These are phyloP conservation scores for Catostomus latipinnis DNA, from an alignment of 2,797 vertebrate species.

Conservation along the genomic window DNA sequence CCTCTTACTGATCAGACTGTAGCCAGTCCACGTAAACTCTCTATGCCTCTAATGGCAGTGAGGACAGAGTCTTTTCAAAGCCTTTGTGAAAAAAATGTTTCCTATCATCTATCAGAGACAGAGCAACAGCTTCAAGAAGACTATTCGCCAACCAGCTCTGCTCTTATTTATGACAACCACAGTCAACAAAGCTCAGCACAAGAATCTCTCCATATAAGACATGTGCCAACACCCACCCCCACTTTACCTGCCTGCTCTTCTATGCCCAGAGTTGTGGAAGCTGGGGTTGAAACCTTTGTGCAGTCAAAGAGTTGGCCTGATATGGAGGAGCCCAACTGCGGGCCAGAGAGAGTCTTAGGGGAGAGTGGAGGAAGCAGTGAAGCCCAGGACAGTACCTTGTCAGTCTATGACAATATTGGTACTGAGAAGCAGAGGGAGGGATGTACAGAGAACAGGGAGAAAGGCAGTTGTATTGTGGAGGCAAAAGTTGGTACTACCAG, in stretches of 20 bases:
- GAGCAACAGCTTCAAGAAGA: constrained; percentile 44
- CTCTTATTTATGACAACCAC: constrained; percentile 53
- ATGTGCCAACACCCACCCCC: constrained; percentile 18
- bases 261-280: constrained; percentile 50
- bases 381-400: constrained; percentile 72
- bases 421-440: constrained; percentile 30
- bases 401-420: constrained; percentile 78
- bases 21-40: constrained; percentile 74
- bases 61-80: constrained; percentile 48
- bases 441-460: constrained; percentile 12
- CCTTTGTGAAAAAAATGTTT: constrained; percentile 14
- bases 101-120: constrained; percentile 25
- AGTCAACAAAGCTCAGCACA: constrained; percentile 68
- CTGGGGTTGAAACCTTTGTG: constrained; percentile 29
- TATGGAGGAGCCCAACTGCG: constrained; percentile 59
- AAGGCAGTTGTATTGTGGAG: constrained; percentile 36
- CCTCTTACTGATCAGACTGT: constrained; percentile 45
- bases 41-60: constrained; percentile 71
- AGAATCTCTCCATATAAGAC: constrained; percentile 39
- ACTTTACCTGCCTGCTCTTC: constrained; percentile 28
- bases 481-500: constrained; percentile 52
- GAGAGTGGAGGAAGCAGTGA: constrained; percentile 71
- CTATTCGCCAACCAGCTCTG: constrained; percentile 42
- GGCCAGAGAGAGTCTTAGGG: constrained; percentile 30
- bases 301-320: constrained; percentile 58